phyloP scores from a whole-genome alignment of 1,140 invertebrate species.

The Drosophila serrata region DNA sequence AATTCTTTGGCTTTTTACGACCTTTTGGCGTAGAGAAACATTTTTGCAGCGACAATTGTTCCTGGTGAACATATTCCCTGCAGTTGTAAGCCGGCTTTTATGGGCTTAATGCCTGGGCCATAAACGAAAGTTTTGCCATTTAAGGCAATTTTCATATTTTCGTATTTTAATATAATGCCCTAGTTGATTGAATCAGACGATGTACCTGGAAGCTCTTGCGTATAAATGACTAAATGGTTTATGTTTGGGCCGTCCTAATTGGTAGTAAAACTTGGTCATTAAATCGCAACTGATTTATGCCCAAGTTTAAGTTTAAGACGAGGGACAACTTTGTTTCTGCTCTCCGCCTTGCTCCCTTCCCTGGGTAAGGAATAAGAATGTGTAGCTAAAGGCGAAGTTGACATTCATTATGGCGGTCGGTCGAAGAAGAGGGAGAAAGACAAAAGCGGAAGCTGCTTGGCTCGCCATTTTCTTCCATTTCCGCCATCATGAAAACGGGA shows the following conservation, averaged over 20 bases:
- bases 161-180: constrained; percentile 12
- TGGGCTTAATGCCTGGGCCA: constrained; percentile 21
- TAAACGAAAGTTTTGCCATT: constrained; percentile 39
- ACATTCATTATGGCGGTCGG: constrained; percentile 66
- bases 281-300: constrained; percentile 62
- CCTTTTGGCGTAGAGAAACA: constrained; percentile 11
- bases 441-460: constrained; percentile 67
- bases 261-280: constrained; percentile 49
- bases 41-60: constrained; percentile 11
- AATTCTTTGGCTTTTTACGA: constrained; percentile 43
- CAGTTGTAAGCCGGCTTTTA: constrained; percentile 39
- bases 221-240: constrained; percentile 14
- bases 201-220: constrained; percentile 18
- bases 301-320: constrained; percentile 32
- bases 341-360: neutral
- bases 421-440: constrained; percentile 27
- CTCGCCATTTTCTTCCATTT: constrained; percentile 70
- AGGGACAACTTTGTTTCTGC: constrained; percentile 20
- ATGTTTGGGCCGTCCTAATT: constrained; percentile 44
- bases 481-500: constrained; percentile 37
- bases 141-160: constrained; percentile 44
- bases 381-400: constrained; percentile 61
- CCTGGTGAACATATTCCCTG: constrained; percentile 26
- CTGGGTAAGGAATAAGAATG: constrained; percentile 9
- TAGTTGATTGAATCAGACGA: constrained; percentile 32